Conservation (phyloP, 1,140 invertebrate species). For the Bombus waltoni region DNA sequence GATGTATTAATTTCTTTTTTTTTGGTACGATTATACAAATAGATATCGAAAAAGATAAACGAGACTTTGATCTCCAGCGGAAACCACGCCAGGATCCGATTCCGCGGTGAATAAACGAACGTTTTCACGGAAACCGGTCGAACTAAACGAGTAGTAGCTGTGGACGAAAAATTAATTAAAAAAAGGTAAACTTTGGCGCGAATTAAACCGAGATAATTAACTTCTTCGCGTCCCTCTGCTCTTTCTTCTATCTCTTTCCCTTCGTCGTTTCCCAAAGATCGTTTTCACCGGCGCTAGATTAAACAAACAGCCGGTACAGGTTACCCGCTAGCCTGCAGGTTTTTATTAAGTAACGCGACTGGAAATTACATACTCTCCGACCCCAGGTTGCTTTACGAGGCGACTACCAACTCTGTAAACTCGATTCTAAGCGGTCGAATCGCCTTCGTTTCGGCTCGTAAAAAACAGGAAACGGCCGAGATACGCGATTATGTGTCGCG, state of each 20-base stretch:
- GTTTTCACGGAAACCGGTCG: background rate
- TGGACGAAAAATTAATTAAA: background rate
- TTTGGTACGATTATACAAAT: background rate
- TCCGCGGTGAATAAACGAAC: background rate
- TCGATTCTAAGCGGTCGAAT: slow-evolving; percentile 20
- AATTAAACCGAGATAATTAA: slow-evolving; percentile 14
- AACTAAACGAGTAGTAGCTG: background rate
- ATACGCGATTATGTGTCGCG: slow-evolving; percentile 57
- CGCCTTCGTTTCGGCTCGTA: slow-evolving; percentile 51
- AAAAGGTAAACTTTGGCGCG: background rate
- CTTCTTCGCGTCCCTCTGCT: background rate
- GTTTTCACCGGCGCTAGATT: too few species aligned
- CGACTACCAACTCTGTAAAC: background rate
- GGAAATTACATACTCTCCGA: slow-evolving; percentile 25
- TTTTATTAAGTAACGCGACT: slow-evolving; percentile 41
- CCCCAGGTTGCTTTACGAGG: background rate
- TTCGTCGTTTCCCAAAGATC: background rate
- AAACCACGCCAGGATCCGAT: background rate
- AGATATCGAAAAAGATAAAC: background rate
- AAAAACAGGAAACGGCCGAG: slow-evolving; percentile 55
- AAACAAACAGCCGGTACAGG: too few species aligned
- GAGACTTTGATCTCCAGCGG: background rate
- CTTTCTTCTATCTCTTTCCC: background rate
- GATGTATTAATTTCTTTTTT: too few species aligned
- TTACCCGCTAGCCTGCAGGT: background rate